Evolutionary conservation across 2,113 vertebrate genomes (phyloP).

Genomic region (Paramisgurnus dabryanus): DNA sequence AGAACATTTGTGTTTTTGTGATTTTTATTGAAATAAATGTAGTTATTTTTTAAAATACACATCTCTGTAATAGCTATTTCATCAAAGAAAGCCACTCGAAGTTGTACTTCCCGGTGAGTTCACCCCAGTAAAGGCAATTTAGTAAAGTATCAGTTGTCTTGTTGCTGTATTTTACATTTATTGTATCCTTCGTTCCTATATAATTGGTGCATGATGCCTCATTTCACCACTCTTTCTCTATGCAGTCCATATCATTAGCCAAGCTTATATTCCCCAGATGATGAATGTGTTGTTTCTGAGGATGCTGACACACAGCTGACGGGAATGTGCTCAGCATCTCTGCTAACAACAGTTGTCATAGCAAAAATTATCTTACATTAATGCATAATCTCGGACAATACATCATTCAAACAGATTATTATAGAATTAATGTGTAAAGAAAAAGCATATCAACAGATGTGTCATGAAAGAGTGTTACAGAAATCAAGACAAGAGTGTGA

Average conservation of each 20-base stretch:
- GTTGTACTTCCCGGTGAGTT: neutral
- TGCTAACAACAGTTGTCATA: constrained; percentile 2
- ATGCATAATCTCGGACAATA: constrained; percentile 11
- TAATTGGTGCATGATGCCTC: too few species aligned
- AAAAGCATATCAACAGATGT: constrained; percentile 12
- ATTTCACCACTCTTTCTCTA: neutral
- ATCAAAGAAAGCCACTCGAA: neutral
- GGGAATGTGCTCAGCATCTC: constrained; percentile 22
- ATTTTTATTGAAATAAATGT: neutral
- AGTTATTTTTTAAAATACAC: neutral
- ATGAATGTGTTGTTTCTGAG: neutral
- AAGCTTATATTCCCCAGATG: constrained; percentile 8
- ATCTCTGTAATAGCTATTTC: neutral
- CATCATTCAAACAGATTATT: neutral
- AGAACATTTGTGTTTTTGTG: neutral
- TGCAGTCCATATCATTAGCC: neutral
- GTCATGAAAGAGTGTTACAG: constrained; percentile 1
- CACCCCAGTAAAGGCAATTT: too few species aligned
- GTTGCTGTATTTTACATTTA: too few species aligned
- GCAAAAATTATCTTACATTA: constrained; percentile 16
- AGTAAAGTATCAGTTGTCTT: too few species aligned
- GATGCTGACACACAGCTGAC: constrained; percentile 28
- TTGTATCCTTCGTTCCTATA: too few species aligned
- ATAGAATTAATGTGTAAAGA: neutral
- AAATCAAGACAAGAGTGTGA: constrained; percentile 6